A percentile compares a stretch with the other conserved stretches of the same genome.
Evolutionary conservation across 2,113 vertebrate genomes (phyloP).

Genomic region (Macaca fascicularis): DNA sequence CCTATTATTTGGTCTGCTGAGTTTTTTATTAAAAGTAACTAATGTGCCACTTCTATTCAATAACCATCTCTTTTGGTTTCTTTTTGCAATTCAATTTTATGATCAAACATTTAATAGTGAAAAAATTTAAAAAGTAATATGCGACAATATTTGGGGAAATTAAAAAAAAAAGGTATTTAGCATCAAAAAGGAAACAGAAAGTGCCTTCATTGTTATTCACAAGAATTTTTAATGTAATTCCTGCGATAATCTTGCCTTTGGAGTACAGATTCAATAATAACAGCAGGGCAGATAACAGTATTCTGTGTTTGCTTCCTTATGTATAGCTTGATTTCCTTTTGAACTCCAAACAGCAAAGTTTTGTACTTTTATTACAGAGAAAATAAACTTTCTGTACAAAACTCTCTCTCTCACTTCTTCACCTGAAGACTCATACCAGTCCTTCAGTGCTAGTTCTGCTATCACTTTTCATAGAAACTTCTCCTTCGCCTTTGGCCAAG

Average conservation of each 20-base stretch:
- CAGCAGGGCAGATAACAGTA: background rate
- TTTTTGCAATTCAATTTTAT: conserved; percentile 72
- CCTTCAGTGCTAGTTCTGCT: background rate
- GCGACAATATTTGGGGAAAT: background rate
- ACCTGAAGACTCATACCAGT: background rate
- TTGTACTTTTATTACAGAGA: background rate
- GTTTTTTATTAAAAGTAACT: conserved; percentile 78
- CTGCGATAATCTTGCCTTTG: background rate
- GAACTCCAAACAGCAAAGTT: background rate
- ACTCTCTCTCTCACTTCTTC: background rate
- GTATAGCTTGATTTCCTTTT: background rate
- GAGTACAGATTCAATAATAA: background rate
- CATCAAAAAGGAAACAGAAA: background rate
- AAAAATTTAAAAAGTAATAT: conserved; percentile 49
- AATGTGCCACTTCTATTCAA: conserved; percentile 68
- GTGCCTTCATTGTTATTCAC: background rate
- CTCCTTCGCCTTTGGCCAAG: background rate
- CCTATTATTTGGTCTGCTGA: conserved; percentile 71
- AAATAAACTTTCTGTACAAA: background rate
- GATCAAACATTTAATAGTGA: conserved; percentile 67
- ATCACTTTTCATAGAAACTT: background rate
- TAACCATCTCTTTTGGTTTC: conserved; percentile 70
- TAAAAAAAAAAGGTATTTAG: background rate
- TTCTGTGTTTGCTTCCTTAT: background rate
- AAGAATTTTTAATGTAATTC: background rate